Base-by-base conservation (phyloP, 2,113 vertebrate species). In the Tupaia chinensis region DNA sequence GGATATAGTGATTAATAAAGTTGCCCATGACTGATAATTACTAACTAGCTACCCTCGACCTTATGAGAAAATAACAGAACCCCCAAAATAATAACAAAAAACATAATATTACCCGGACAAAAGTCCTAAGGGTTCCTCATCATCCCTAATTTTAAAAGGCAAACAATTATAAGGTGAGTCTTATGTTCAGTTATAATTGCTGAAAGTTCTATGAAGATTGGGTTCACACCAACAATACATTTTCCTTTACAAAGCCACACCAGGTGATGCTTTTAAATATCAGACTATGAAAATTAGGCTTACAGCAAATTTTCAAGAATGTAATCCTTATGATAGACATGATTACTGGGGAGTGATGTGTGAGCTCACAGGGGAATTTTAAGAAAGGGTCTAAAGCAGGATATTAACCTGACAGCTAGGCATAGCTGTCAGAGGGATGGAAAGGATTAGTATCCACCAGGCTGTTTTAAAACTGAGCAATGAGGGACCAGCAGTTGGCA, bases 251-350 rank as follows among this genome's bases (percentile, higher is more conserved):
- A 61, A 10, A 54, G 34, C 12, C 82, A 94, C 73, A 34, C 87
- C 44, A 79, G 60, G 91, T 27, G 17, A 74, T 29, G 14, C 34
- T 66, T 77, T 93, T 82, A 77, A 74, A 79, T 74, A 7, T 34
- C 74, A 93, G 78, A 70, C 13, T 44, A 12, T 92, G 79, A 91
- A 91, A 93, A 89, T 56, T 80, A 92, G 34, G 70, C 66, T 72
- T 44, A 54, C 13, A 72, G 72, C 34, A 94, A 4, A 60, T 72
- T 80, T 93, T 87, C 11, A 83, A 44, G 27, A 79, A 76, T 66
- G 81, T 15, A 63, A 15, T 87, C 95, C 27, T 63, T 74, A 3
- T 76, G 56, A 32, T 56, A 92, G 7, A 74, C 17, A 72, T 17
- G 32, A 22, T 93, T 17, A 17, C 60, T 66, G 19, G 66, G 77